These are phyloP conservation scores for Stigmatopora argus DNA, from an alignment of 2,113 vertebrate genomes.

Conservation along the genomic window DNA sequence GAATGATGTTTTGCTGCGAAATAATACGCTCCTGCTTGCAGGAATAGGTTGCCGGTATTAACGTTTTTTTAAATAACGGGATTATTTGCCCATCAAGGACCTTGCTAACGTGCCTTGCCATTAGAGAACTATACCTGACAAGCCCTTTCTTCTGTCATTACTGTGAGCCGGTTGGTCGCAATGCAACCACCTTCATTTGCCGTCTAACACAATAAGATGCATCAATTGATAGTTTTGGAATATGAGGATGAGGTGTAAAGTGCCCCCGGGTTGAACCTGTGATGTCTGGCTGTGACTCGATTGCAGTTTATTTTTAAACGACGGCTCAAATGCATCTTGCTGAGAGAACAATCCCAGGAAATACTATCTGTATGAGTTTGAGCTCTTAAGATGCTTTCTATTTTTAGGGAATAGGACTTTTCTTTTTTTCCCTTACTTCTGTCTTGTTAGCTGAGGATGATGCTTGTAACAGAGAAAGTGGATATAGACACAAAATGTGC, in stretches of 20 bases:
- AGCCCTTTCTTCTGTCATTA: conserved; percentile 42
- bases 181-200: conserved; percentile 17
- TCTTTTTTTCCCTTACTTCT: conserved; percentile 44
- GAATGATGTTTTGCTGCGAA: conserved; percentile 28
- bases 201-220: conserved; percentile 24
- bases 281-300: conserved; percentile 27
- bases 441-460: conserved; percentile 38
- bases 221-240: conserved; percentile 40
- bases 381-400: conserved; percentile 55
- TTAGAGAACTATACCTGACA: conserved; percentile 49
- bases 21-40: conserved; percentile 56
- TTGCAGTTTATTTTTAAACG: conserved; percentile 55
- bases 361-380: conserved; percentile 52
- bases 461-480: conserved; percentile 28
- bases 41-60: conserved; percentile 42
- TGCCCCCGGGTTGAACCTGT: conserved; percentile 42
- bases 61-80: conserved; percentile 63
- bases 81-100: conserved; percentile 55
- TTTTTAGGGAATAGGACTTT: conserved; percentile 44
- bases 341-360: conserved; percentile 47
- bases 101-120: conserved; percentile 48
- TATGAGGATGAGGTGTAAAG: conserved; percentile 23
- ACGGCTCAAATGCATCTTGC: conserved; percentile 34
- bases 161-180: conserved; percentile 20
- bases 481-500: background rate